Percentiles rank a stretch among this genome's conserved stretches.
Conservation (phyloP, 2,797 vertebrate species). For the Fringilla coelebs region DNA sequence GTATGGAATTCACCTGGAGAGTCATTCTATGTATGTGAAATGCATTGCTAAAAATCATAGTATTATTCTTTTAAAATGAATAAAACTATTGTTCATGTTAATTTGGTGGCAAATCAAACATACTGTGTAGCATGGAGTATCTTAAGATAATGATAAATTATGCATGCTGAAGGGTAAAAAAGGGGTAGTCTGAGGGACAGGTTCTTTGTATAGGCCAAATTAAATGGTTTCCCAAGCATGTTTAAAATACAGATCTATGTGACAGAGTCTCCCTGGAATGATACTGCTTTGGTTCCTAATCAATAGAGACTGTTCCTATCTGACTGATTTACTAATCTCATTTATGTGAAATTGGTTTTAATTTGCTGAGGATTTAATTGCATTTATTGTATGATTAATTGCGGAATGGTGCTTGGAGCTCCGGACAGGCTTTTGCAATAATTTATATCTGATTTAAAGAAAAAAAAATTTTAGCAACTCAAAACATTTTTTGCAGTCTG, state of each 20-base stretch:
- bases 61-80: neutral
- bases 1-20: neutral
- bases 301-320: neutral
- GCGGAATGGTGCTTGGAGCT: neutral
- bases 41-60: neutral
- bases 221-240: neutral
- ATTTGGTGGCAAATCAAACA: neutral
- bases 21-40: neutral
- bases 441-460: neutral
- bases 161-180: neutral
- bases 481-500: neutral
- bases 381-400: constrained; percentile 34
- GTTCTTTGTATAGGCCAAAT: neutral
- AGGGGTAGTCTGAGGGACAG: accelerated
- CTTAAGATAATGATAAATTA: neutral
- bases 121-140: neutral
- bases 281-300: neutral
- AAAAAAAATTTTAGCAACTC: neutral
- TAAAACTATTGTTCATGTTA: neutral
- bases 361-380: constrained; percentile 16
- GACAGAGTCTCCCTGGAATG: neutral
- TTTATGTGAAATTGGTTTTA: constrained; percentile 12
- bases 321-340: constrained; percentile 12
- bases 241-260: neutral
- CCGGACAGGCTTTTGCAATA: neutral